phyloP scores from a whole-genome alignment of 2,888 invertebrate species.

The Parnassius glacialis region DNA sequence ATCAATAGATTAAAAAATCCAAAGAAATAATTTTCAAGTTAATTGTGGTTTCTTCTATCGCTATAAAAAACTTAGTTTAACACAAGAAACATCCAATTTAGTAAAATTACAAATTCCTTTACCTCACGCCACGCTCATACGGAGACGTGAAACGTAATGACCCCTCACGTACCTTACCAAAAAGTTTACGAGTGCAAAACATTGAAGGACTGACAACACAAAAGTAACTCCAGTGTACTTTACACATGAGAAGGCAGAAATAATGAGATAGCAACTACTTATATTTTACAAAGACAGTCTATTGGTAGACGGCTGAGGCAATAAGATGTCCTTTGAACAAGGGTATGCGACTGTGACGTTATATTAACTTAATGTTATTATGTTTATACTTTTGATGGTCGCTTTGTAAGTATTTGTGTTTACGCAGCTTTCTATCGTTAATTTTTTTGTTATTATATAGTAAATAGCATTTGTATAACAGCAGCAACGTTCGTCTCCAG shows the following conservation, averaged over 20 bases:
- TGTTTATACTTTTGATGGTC: background rate
- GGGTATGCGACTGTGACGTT: slow-evolving; percentile 32
- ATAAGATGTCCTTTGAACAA: slow-evolving; percentile 38
- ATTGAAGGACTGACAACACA: slow-evolving; percentile 37
- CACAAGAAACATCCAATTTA: slow-evolving; percentile 1
- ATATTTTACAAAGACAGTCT: slow-evolving; percentile 43
- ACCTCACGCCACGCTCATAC: slow-evolving; percentile 10
- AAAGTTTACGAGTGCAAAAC: slow-evolving; percentile 29
- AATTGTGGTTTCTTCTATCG: background rate
- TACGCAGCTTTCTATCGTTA: too few species aligned
- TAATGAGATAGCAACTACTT: slow-evolving; percentile 66
- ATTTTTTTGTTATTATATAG: too few species aligned
- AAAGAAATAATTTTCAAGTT: too few species aligned
- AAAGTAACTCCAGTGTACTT: slow-evolving; percentile 40
- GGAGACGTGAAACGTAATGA: slow-evolving; percentile 11
- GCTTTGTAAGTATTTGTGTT: too few species aligned
- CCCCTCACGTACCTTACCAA: slow-evolving; percentile 20
- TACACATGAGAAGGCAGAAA: slow-evolving; percentile 65
- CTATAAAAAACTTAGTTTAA: background rate
- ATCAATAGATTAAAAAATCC: too few species aligned
- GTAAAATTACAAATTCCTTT: slow-evolving; percentile 20
- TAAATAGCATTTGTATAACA: too few species aligned
- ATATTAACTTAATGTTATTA: background rate
- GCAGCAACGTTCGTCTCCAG: too few species aligned
- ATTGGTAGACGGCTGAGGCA: slow-evolving; percentile 29